phyloP scores from a whole-genome alignment of 2,113 vertebrate species.

The Tamias sibiricus region DNA sequence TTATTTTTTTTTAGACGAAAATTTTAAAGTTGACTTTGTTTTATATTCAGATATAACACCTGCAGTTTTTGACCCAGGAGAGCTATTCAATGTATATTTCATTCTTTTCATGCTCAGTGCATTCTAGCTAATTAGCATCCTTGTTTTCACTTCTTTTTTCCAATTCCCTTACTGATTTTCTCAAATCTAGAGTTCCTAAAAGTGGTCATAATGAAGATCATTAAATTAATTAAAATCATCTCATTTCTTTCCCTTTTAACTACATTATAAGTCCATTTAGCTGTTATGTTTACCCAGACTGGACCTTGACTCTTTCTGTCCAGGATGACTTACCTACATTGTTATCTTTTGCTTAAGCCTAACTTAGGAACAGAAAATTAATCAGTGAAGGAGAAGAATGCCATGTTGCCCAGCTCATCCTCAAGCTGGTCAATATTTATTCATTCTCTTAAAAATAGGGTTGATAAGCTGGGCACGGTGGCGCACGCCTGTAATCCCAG shows the following conservation, averaged over 20 bases:
- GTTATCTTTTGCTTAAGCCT: not conserved
- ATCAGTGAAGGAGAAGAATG: not conserved
- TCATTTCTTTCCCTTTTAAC: not conserved
- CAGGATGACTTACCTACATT: not conserved
- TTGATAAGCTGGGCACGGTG: too few species aligned
- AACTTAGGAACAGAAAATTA: not conserved
- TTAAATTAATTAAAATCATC: not conserved
- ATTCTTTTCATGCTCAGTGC: not conserved
- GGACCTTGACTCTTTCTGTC: not conserved
- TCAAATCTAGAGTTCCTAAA: conserved; percentile 25
- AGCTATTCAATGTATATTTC: not conserved
- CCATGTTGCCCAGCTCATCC: not conserved
- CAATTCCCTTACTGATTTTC: not conserved
- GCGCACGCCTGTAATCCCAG: too few species aligned
- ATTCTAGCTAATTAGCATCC: conserved; percentile 24
- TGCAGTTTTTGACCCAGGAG: conserved; percentile 9
- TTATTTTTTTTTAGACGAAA: not conserved
- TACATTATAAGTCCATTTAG: not conserved
- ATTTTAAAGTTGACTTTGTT: not conserved
- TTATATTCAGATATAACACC: not conserved
- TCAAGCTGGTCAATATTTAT: not conserved
- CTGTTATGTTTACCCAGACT: not conserved
- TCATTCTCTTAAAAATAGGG: not conserved
- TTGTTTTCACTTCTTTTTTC: conserved; percentile 55
- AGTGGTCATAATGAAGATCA: not conserved